Base-by-base conservation (phyloP, 2,888 invertebrate species). In the Nomada ferruginata region DNA sequence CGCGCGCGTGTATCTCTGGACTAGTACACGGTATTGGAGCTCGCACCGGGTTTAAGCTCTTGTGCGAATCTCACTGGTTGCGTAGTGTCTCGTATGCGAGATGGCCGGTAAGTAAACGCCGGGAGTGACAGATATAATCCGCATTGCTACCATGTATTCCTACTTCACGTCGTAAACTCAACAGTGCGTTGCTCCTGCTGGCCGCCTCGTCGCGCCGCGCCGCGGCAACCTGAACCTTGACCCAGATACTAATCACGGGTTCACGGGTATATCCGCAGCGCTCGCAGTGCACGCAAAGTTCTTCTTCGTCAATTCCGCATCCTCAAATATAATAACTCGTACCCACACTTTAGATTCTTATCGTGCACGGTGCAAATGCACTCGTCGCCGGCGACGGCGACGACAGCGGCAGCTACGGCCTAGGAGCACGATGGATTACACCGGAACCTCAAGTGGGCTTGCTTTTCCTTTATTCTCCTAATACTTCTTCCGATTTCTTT, bases 371-470 rank as follows among this genome's bases (percentile, higher is more conserved):
- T 36, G 36, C 90, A 90, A 91, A 90, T 92, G 92, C 90, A 87
- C 90, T 87, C 89, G 90, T 91, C 91, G 90, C 90, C 91, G 90
- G 86, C 84, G 87, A 79, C 87, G 87, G 78, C 82, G 80, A 68
- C 84, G 84, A 78, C 83, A 79, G 87, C 83, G 86, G 88, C 90
- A 90, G 87, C 89, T 87, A 75, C 91, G 91, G 90, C 89, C 88
- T 91, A 89, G 89, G 89, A 88, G 87, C 91, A 91, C 88, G 90
- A 93, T 93, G 93, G 93, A 93, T 91, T 93, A 92, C 92, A 92
- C 92, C 87, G 93, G 93, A 89, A 92, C 92, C 88, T 93, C 93
- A 93, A 93, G 93, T 93, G 93, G 91, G 92, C 88, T 89, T 69
- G 82, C 79, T 83, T 84, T 78, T 84, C 76, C 63, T 74, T 71